Conservation (phyloP, 1,140 invertebrate species). For the Dendroctonus valens region DNA sequence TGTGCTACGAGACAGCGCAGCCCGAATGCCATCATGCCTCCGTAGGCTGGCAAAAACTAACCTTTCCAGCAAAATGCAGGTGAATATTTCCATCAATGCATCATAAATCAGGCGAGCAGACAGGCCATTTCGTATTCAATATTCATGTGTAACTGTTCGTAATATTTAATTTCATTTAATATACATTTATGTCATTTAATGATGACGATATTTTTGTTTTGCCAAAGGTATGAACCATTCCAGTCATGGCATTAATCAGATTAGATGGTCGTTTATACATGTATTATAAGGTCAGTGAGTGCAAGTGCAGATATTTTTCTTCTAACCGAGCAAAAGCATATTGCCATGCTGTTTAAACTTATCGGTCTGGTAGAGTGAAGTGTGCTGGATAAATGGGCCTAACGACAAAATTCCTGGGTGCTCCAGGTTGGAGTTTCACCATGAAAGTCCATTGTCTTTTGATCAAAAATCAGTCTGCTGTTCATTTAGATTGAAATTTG, state of each 20-base stretch:
- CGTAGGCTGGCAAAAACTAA: conserved; percentile 21
- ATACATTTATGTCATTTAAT: conserved; percentile 21
- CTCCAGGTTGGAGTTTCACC: too few relatives aligned
- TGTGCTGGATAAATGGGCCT: too few relatives aligned
- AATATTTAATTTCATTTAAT: conserved; percentile 30
- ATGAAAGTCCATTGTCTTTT: too few relatives aligned
- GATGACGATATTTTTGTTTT: conserved; percentile 10
- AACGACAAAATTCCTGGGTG: too few relatives aligned
- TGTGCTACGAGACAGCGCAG: conserved; percentile 7
- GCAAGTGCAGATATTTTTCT: too few relatives aligned
- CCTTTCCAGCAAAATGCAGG: conserved; percentile 29
- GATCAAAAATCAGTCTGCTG: too few relatives aligned
- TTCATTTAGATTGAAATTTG: too few relatives aligned
- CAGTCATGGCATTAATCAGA: conserved; percentile 10
- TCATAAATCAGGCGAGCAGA: conserved; percentile 18
- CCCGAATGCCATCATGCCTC: conserved; percentile 20
- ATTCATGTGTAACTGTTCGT: conserved; percentile 30
- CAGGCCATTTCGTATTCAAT: conserved; percentile 25
- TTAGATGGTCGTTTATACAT: too few relatives aligned
- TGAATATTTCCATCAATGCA: conserved; percentile 28
- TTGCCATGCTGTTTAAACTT: too few relatives aligned
- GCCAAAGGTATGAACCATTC: conserved; percentile 10
- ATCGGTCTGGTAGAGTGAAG: too few relatives aligned
- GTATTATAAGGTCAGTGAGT: too few relatives aligned
- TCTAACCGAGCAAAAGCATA: too few relatives aligned